These are phyloP conservation scores for Pogonomyrmex californicus DNA, from an alignment of 1,140 invertebrate species.

Conservation along the genomic window DNA sequence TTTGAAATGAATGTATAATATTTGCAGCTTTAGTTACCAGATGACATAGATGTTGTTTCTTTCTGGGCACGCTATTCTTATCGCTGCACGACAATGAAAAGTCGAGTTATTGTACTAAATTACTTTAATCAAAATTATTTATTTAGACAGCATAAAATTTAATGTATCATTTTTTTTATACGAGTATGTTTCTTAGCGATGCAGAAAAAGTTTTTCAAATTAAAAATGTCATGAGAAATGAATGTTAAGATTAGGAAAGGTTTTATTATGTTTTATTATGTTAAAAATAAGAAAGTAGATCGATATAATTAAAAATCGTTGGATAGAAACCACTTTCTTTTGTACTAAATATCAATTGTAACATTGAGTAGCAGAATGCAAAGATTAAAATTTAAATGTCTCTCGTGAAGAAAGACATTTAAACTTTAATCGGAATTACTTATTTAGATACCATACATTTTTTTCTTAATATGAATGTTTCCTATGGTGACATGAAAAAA, in stretches of 20 bases:
- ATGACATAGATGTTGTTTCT: background rate
- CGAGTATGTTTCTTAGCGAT: background rate
- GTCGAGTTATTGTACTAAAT: background rate
- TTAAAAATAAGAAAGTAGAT: background rate
- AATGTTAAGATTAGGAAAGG: background rate
- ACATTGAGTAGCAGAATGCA: no score
- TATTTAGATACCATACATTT: no score
- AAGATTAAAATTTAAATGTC: no score
- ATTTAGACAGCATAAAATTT: background rate
- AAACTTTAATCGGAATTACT: no score
- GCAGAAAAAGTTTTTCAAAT: background rate
- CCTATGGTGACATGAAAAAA: no score
- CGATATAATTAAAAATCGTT: background rate
- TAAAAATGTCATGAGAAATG: background rate
- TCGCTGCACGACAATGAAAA: background rate
- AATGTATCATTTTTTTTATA: background rate
- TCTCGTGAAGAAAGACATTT: no score
- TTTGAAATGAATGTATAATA: slow-evolving; percentile 52
- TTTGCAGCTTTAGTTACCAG: slow-evolving; percentile 35
- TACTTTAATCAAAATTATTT: background rate
- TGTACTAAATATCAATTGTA: background rate
- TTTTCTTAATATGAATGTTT: no score
- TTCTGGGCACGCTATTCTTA: slow-evolving; percentile 28
- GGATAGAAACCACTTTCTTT: background rate
- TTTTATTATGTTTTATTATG: background rate